Evolutionary conservation across 2,797 vertebrate genomes (phyloP).

Genomic region (Lepilemur septentrionalis): DNA sequence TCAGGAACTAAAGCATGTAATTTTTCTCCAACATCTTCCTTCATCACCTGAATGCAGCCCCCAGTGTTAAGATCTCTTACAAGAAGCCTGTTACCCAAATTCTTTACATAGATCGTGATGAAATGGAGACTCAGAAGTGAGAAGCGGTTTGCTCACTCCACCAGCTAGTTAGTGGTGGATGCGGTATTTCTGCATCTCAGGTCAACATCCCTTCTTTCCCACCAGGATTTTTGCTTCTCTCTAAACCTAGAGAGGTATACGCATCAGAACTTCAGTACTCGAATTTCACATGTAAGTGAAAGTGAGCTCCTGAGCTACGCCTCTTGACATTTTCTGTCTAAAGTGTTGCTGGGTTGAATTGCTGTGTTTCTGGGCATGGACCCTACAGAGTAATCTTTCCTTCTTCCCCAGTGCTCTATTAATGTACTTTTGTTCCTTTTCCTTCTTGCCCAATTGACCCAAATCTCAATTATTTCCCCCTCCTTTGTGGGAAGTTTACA

Average conservation of each 20-base stretch:
- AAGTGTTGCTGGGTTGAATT: not conserved
- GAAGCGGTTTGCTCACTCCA: not conserved
- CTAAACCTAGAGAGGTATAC: not conserved
- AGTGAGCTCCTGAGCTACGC: not conserved
- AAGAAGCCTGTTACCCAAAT: not conserved
- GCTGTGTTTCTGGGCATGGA: not conserved
- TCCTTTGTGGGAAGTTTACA: not conserved
- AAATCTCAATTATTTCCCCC: not conserved
- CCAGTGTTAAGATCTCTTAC: not conserved
- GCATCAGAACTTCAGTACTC: not conserved
- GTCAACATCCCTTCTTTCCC: not conserved
- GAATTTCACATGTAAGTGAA: not conserved
- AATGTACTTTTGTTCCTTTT: not conserved
- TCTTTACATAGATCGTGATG: not conserved
- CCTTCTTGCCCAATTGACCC: not conserved
- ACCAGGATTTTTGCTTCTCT: not conserved
- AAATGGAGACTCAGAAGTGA: not conserved
- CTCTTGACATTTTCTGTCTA: not conserved
- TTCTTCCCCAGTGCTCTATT: not conserved
- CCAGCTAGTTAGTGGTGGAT: not conserved
- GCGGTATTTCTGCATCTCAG: not conserved
- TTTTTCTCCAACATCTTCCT: not conserved
- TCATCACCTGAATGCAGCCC: not conserved
- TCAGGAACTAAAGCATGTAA: not conserved
- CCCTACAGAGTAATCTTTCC: not conserved